Evolutionary conservation across 2,113 vertebrate genomes (phyloP).

Genomic region (Erythrocercus mccallii): DNA sequence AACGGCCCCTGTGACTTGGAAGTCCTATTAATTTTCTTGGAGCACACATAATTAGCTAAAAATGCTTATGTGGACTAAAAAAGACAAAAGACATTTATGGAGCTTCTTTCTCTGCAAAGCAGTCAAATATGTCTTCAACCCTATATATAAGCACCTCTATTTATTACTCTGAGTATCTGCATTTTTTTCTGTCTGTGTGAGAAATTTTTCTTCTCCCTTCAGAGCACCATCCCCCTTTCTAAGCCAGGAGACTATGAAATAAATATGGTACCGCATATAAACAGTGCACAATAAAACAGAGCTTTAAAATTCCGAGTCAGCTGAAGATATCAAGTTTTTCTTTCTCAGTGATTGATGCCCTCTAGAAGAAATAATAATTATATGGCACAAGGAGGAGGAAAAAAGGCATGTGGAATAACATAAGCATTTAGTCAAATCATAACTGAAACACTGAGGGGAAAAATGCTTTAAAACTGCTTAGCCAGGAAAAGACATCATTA

Average conservation of each 20-base stretch:
- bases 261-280: background rate
- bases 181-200: background rate
- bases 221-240: background rate
- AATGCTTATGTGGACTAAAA: background rate
- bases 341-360: constrained; percentile 39
- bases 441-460: background rate
- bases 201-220: background rate
- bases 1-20: background rate
- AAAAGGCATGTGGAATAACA: background rate
- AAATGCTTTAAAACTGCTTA: constrained; percentile 10
- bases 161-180: background rate
- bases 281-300: background rate
- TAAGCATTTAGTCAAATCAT: constrained; percentile 37
- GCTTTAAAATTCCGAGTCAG: constrained; percentile 17
- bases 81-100: background rate
- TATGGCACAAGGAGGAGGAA: constrained; percentile 22
- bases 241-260: background rate
- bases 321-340: background rate
- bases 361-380: constrained; percentile 50
- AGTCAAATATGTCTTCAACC: background rate
- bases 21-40: background rate
- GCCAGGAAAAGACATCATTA: background rate
- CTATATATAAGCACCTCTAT: background rate
- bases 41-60: background rate
- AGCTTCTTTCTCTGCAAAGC: background rate